Percentiles rank a stretch among this genome's conserved stretches.
phyloP scores from a whole-genome alignment of 2,797 vertebrate species.

The Micrastur ruficollis region DNA sequence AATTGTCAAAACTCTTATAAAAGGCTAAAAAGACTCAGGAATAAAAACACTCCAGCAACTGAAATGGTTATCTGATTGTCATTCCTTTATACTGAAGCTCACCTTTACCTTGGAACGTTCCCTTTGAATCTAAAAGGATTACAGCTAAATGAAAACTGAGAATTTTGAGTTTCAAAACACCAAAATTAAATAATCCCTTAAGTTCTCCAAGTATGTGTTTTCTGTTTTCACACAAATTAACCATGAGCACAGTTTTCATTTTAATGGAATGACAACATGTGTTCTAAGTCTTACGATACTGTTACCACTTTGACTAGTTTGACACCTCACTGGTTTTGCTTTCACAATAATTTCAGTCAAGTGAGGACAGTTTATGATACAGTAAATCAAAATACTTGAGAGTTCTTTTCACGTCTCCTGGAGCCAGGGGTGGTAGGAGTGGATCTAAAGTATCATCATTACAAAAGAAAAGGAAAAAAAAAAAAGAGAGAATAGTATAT shows the following conservation, averaged over 20 bases:
- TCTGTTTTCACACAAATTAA: not conserved
- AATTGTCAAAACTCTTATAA: not conserved
- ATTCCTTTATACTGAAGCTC: not conserved
- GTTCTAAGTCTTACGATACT: accelerated
- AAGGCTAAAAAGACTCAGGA: not conserved
- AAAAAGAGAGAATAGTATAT: no score
- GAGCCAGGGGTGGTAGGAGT: not conserved
- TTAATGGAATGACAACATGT: not conserved
- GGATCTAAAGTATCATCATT: not conserved
- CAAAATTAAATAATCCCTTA: not conserved
- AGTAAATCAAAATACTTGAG: not conserved
- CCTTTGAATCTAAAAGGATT: not conserved
- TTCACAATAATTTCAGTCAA: not conserved
- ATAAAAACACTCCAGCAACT: not conserved
- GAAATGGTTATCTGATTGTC: not conserved
- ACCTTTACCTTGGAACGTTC: not conserved
- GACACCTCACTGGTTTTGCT: not conserved
- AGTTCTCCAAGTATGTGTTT: not conserved
- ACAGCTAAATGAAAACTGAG: not conserved
- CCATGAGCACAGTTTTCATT: not conserved
- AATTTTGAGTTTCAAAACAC: not conserved
- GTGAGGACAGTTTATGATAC: not conserved
- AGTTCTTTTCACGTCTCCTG: not conserved
- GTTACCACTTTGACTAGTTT: not conserved
- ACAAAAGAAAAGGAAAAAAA: not conserved